Percentiles rank a stretch among this genome's conserved stretches.
These are phyloP conservation scores for Bhutanitis thaidina DNA, from an alignment of 2,888 invertebrate genomes.

Conservation along the genomic window DNA sequence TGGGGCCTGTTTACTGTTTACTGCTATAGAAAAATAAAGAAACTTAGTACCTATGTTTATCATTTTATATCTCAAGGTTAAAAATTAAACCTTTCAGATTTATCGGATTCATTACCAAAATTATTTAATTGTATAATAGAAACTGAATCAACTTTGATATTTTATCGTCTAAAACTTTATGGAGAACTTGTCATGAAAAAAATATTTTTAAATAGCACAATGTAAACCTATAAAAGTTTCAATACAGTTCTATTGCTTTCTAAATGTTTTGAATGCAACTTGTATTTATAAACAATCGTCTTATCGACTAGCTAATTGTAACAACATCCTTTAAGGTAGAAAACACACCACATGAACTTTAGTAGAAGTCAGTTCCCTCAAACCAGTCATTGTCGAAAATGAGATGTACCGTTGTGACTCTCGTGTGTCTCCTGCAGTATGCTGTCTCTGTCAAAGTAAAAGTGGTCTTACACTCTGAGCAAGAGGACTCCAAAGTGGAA, in stretches of 20 bases:
- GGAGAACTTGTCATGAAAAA: too few species aligned
- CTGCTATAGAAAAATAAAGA: too few species aligned
- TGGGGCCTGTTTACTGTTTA: too few species aligned
- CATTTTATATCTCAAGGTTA: too few species aligned
- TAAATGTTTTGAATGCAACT: constrained; percentile 24
- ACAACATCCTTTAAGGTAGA: constrained; percentile 8
- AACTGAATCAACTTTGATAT: too few species aligned
- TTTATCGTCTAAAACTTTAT: too few species aligned
- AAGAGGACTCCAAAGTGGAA: constrained; percentile 57
- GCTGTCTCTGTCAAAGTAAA: constrained; percentile 59
- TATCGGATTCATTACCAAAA: too few species aligned
- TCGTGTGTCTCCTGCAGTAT: constrained; percentile 39
- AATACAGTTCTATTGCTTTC: constrained; percentile 2
- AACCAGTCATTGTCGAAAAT: constrained; percentile 32
- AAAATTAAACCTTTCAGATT: too few species aligned
- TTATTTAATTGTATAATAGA: too few species aligned
- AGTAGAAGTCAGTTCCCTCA: not conserved
- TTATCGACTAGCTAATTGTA: constrained; percentile 39
- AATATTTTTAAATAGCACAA: not conserved
- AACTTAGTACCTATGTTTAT: too few species aligned
- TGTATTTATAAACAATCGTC: constrained; percentile 54
- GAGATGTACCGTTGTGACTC: constrained; percentile 32
- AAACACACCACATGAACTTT: constrained; percentile 4
- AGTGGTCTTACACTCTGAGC: constrained; percentile 63
- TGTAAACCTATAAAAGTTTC: not conserved